These are phyloP conservation scores for Lonchura striata DNA, from an alignment of 2,113 vertebrate species.

Conservation along the genomic window DNA sequence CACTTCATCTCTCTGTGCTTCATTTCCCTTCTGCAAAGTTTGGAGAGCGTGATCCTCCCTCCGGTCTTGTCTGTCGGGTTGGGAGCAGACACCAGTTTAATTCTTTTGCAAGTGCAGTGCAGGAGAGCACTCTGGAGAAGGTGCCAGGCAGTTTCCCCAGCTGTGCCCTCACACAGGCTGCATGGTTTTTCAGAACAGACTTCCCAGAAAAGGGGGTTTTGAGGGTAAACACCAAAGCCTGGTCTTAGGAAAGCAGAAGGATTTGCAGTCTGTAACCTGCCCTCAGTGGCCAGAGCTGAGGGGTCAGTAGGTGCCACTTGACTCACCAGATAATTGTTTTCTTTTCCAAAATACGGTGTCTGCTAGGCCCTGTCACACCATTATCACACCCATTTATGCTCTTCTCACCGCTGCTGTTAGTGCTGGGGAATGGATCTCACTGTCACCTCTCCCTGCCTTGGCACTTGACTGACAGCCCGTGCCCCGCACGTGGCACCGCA, in stretches of 20 bases:
- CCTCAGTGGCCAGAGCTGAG: background rate
- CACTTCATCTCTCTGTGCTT: background rate
- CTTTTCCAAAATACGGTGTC: background rate
- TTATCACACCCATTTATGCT: background rate
- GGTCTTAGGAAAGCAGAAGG: background rate
- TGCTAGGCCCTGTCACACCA: rapidly evolving
- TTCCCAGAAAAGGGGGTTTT: background rate
- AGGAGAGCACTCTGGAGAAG: background rate
- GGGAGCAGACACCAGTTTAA: background rate
- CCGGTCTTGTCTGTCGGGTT: background rate
- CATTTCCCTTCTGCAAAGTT: slow-evolving; percentile 32
- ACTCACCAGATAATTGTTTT: background rate
- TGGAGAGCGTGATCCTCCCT: background rate
- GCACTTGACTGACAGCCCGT: background rate
- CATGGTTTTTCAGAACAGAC: rapidly evolving
- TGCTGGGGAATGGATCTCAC: background rate
- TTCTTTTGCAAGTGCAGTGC: background rate
- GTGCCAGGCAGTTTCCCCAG: rapidly evolving
- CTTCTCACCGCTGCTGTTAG: background rate
- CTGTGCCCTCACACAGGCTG: background rate
- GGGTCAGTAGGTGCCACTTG: background rate
- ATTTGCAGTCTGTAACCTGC: background rate
- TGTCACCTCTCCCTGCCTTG: background rate
- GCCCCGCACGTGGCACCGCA: background rate
- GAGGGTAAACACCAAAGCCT: background rate